These are phyloP conservation scores for Melanerpes formicivorus DNA, from an alignment of 2,113 vertebrate species.

Conservation along the genomic window DNA sequence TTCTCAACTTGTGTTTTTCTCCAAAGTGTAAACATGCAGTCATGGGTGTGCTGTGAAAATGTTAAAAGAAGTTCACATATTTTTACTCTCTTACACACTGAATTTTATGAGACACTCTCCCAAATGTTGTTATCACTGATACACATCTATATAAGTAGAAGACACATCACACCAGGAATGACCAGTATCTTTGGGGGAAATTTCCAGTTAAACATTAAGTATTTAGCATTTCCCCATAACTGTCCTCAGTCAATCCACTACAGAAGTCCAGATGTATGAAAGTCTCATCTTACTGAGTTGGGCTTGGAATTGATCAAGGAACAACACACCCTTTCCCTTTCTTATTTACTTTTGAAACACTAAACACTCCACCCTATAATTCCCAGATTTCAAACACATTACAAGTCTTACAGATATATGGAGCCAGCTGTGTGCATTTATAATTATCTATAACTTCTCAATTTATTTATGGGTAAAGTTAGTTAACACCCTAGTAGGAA, in stretches of 20 bases:
- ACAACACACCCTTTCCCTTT: constrained; percentile 28
- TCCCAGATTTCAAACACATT: neutral
- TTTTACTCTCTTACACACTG: neutral
- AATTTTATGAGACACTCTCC: neutral
- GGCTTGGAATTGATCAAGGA: constrained; percentile 1
- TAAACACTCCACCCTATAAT: constrained; percentile 17
- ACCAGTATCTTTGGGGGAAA: neutral
- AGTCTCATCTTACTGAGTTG: neutral
- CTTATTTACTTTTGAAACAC: constrained; percentile 40
- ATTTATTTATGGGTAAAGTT: constrained; percentile 30
- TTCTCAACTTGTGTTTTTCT: neutral
- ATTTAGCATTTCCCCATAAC: neutral
- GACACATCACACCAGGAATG: neutral
- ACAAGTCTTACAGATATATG: neutral
- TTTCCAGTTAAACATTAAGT: neutral
- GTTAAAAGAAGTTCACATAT: neutral
- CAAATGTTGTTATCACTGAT: neutral
- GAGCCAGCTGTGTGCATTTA: neutral
- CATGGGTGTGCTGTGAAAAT: neutral
- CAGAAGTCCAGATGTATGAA: neutral
- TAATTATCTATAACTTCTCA: constrained; percentile 17
- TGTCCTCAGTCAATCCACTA: neutral
- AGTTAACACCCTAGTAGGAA: constrained; percentile 6
- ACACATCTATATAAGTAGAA: neutral
- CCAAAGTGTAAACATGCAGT: neutral